These are phyloP conservation scores for Calliphora vicina DNA, from an alignment of 1,140 invertebrate species.

Conservation along the genomic window DNA sequence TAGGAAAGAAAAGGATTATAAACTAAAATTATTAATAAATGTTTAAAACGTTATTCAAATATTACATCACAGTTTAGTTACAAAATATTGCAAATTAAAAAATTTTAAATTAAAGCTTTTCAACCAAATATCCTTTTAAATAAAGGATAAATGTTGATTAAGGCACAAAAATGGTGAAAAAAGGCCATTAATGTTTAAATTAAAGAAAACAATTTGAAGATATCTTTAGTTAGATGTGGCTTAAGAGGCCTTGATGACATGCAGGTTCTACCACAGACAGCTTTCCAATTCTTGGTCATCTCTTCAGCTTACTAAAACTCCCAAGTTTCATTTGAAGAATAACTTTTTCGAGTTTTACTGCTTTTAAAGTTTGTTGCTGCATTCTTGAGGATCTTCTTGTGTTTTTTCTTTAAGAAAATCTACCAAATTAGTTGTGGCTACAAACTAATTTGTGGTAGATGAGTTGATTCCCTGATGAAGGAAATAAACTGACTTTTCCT, in stretches of 20 bases:
- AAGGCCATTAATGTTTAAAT: too few species aligned
- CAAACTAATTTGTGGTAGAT: constrained; percentile 1
- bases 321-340: neutral
- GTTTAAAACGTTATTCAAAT: neutral
- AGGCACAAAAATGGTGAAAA: too few species aligned
- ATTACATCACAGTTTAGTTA: constrained; percentile 4
- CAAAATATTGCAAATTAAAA: neutral
- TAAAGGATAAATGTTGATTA: too few species aligned
- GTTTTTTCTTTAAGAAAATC: neutral
- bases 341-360: neutral
- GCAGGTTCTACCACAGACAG: too few species aligned
- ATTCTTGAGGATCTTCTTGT: neutral
- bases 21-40: neutral
- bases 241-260: too few species aligned
- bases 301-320: neutral
- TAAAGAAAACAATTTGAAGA: neutral
- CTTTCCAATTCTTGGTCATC: neutral
- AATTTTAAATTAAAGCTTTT: neutral
- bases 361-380: neutral
- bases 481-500: neutral
- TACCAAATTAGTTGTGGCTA: neutral
- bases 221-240: neutral
- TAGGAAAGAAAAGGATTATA: neutral
- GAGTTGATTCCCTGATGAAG: neutral
- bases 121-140: neutral